These are phyloP conservation scores for Noctua janthe DNA, from an alignment of 2,888 invertebrate species.

Conservation along the genomic window DNA sequence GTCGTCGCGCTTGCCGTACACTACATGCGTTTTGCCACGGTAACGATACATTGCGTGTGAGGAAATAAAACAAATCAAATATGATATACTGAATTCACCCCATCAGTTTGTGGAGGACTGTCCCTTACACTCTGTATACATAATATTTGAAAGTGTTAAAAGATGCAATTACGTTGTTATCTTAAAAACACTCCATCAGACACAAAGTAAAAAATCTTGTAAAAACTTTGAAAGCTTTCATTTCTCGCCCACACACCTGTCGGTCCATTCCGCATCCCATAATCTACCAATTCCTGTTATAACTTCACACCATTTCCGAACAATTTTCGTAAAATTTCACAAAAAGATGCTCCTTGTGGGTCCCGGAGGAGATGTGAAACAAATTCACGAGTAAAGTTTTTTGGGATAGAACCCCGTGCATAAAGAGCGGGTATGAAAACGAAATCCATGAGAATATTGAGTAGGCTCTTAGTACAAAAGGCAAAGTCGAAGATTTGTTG, in stretches of 20 bases:
- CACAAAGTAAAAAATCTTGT: slow-evolving; percentile 21
- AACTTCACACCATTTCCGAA: slow-evolving; percentile 46
- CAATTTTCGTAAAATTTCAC: slow-evolving; percentile 59
- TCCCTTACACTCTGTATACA: too few relatives aligned
- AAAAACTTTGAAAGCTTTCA: slow-evolving; percentile 33
- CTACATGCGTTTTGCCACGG: too few relatives aligned
- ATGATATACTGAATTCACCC: too few relatives aligned
- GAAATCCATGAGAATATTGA: slow-evolving; percentile 48
- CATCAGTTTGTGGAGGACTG: too few relatives aligned
- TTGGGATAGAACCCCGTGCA: slow-evolving; percentile 45
- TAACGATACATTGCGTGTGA: too few relatives aligned
- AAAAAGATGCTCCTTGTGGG: slow-evolving; percentile 48
- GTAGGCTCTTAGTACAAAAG: slow-evolving; percentile 24
- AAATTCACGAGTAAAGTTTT: slow-evolving; percentile 57
- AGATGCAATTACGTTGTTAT: neutral
- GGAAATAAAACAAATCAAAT: too few relatives aligned
- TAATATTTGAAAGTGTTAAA: neutral
- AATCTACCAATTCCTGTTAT: slow-evolving; percentile 39
- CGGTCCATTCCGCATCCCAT: slow-evolving; percentile 16
- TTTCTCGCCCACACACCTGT: slow-evolving; percentile 25
- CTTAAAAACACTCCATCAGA: neutral
- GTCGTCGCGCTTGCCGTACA: too few relatives aligned
- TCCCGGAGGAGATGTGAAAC: slow-evolving; percentile 52
- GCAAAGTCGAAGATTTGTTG: neutral
- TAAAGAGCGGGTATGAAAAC: slow-evolving; percentile 47